These are phyloP conservation scores for Melanchra persicariae DNA, from an alignment of 2,888 invertebrate genomes.

Conservation along the genomic window DNA sequence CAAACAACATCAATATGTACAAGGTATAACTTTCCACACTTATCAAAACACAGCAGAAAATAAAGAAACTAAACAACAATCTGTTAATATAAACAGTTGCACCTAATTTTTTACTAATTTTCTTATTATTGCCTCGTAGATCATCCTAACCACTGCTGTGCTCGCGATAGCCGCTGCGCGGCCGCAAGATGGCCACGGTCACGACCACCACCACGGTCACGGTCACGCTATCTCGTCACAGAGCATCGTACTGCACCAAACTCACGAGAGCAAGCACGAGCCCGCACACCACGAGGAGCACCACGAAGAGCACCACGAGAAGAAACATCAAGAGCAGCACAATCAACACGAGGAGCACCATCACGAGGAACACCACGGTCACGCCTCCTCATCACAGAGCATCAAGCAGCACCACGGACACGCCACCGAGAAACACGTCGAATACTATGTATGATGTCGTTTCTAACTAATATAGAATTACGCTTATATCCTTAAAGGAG, in stretches of 20 bases:
- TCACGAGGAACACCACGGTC: neutral
- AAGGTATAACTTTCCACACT: slow-evolving; percentile 29
- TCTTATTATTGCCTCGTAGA: neutral
- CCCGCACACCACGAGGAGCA: slow-evolving; percentile 38
- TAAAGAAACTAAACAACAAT: neutral
- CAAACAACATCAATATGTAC: slow-evolving; percentile 52
- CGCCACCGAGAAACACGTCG: slow-evolving; percentile 60
- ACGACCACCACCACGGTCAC: slow-evolving; percentile 69
- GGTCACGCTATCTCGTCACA: slow-evolving; percentile 75
- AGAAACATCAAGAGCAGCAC: neutral
- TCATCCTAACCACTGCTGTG: slow-evolving; percentile 43
- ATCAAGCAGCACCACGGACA: slow-evolving; percentile 67
- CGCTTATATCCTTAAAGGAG: neutral
- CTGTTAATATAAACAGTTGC: neutral
- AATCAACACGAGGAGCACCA: neutral
- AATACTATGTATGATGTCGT: slow-evolving; percentile 25
- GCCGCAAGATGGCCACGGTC: slow-evolving; percentile 55
- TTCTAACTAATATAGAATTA: neutral
- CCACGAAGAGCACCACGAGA: neutral
- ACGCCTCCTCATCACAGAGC: neutral
- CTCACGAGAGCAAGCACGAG: slow-evolving; percentile 47
- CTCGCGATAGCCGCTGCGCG: slow-evolving; percentile 46
- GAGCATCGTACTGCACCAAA: slow-evolving; percentile 72
- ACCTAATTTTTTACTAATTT: neutral
- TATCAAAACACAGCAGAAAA: neutral